Evolutionary conservation across 1,140 invertebrate genomes (phyloP).

Genomic region (Rhagoletis zephyria): DNA sequence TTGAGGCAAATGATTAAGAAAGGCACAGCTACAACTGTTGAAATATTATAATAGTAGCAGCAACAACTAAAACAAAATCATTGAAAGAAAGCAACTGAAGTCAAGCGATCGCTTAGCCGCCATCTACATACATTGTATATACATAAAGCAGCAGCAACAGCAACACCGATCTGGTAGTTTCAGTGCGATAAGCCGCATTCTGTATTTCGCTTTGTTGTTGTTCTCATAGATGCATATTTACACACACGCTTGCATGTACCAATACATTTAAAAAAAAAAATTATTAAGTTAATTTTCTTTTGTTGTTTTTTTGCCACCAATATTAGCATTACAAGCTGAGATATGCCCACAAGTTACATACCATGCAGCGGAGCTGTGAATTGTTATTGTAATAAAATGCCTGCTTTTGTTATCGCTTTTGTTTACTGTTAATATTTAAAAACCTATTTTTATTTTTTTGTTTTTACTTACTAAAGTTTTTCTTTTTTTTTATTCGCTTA

Average conservation of each 20-base stretch:
- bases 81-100: neutral
- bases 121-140: neutral
- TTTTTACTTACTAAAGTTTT: neutral
- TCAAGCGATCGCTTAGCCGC: neutral
- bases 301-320: too few relatives aligned
- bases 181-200: neutral
- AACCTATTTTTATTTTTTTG: neutral
- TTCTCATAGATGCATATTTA: neutral
- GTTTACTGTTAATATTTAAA: neutral
- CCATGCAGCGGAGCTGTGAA: neutral
- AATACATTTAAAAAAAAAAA: neutral
- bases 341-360: too few relatives aligned
- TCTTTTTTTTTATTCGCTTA: neutral
- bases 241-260: neutral
- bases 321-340: too few relatives aligned
- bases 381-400: neutral
- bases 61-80: neutral
- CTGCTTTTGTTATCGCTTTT: neutral
- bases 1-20: neutral
- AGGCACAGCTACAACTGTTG: neutral
- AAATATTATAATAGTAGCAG: neutral
- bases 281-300: neutral
- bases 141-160: neutral
- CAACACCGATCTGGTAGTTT: neutral
- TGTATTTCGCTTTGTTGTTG: neutral